Base-by-base conservation (phyloP, 2,113 vertebrate genomes). In the Atractosteus spatula region DNA sequence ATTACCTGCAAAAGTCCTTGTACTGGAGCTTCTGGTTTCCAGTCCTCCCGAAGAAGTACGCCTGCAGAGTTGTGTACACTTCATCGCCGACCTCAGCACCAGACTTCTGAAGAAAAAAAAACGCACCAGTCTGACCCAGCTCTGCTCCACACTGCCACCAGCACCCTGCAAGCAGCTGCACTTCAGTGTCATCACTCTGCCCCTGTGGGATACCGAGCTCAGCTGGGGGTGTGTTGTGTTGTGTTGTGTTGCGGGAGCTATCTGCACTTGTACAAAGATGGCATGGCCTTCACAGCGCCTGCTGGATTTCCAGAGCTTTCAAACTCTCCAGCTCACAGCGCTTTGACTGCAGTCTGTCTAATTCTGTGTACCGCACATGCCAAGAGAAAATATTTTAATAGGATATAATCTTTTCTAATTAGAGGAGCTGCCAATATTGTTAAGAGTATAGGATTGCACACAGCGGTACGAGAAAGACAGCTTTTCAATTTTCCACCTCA, bases 1-100 rank as follows among this genome's bases (percentile, higher is more conserved):
- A 29, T 66, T 88, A 98, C 97, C 92, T 97, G 86, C 77, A 87
- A 82, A 99, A 99, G 68, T 96, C 91, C 29, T 86, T 89, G 82
- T 95, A 99, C 74, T 84, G 93, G 77, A 99, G 85, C 76, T 97
- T 99, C 13, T 91, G 89, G 57, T 93, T 84, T 82, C 97, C 97
- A 78, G 73, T 89, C 83, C 84, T 92, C 2, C 97, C 97, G 81
- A 99, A 99, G 87, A 99, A 99, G 82, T 87, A 89, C 13, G 95
- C 89, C 86, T 97, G 93, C 76, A 99, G 89, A 1, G 95, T 90
- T 0, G 97, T 99, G 81, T 92, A 93, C 78, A 94, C 87, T 44
- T 44, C 83, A 43, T 76, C 78, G 0, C 16, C 62, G 41, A n/a
- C 41, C 3, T 73, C 66, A 57, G 56, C 41, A n/a, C 14, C 12